Evolutionary conservation across 2,797 vertebrate genomes (phyloP).

Genomic region (Podarcis siculus): DNA sequence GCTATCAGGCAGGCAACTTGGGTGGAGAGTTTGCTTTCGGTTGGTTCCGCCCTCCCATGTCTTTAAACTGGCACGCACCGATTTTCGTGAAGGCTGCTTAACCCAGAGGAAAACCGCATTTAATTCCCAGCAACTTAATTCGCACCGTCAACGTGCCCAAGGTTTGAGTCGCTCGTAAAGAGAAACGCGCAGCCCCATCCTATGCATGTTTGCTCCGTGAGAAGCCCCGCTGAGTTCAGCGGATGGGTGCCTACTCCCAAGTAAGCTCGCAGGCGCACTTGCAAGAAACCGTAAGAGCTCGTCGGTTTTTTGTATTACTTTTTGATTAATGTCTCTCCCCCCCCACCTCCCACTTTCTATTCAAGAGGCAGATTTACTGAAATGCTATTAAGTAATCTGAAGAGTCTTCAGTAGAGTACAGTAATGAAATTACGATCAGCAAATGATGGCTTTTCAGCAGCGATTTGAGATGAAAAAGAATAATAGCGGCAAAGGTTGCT

Average conservation of each 20-base stretch:
- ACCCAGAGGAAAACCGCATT: neutral
- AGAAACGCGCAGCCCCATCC: no score
- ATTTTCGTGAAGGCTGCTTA: neutral
- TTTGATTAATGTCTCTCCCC: neutral
- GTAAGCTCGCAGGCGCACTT: neutral
- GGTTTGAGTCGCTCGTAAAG: neutral
- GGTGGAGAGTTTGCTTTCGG: no score
- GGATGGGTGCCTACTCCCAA: neutral
- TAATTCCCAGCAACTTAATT: neutral
- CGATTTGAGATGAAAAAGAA: no score
- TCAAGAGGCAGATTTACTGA: no score
- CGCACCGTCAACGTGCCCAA: neutral
- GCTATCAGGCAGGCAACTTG: no score
- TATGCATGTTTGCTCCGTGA: neutral
- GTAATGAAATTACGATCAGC: no score
- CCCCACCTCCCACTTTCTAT: no score
- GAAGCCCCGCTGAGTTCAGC: neutral
- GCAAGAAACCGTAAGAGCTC: neutral
- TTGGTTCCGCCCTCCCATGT: neutral
- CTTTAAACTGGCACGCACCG: neutral
- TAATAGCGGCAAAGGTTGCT: no score
- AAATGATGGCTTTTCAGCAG: no score
- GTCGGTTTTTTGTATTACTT: neutral
- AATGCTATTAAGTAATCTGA: no score
- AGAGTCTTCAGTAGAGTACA: no score